These are phyloP conservation scores for Sebastiscus tertius DNA, from an alignment of 2,797 vertebrate genomes.

Conservation along the genomic window DNA sequence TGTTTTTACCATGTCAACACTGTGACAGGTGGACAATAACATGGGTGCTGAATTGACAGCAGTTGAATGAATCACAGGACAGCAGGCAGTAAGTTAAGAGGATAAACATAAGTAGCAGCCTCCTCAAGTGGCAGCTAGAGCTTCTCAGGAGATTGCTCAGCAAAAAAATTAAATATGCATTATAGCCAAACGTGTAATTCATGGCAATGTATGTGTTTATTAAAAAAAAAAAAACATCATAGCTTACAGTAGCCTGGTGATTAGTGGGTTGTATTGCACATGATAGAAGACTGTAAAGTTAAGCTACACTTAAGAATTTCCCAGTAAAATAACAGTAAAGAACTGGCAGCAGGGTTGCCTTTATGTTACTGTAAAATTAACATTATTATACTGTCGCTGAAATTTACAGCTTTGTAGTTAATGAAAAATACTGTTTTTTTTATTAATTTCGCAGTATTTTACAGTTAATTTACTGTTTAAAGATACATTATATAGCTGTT, in stretches of 20 bases:
- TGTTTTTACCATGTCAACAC: slow-evolving; percentile 36
- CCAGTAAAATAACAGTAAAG: no score
- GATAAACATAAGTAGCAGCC: slow-evolving; percentile 58
- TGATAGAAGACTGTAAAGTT: neutral
- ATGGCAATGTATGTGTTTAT: neutral
- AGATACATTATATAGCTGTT: no score
- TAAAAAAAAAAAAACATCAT: neutral
- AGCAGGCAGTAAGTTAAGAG: slow-evolving; percentile 47
- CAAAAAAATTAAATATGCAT: neutral
- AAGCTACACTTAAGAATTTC: neutral
- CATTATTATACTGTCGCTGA: no score
- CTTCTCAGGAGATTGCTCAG: slow-evolving; percentile 1
- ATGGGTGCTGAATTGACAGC: neutral
- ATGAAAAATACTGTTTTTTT: no score
- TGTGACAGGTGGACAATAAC: slow-evolving; percentile 42
- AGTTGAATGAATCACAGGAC: slow-evolving; percentile 1
- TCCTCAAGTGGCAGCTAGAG: neutral
- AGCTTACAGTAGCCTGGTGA: no score
- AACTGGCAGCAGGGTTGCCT: no score
- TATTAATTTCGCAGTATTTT: no score
- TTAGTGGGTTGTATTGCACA: no score
- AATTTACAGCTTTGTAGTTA: no score
- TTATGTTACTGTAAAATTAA: no score
- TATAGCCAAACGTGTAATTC: slow-evolving; percentile 13
- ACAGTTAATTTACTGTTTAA: no score